phyloP scores from a whole-genome alignment of 2,113 vertebrate genomes.

The Hylia prasina region DNA sequence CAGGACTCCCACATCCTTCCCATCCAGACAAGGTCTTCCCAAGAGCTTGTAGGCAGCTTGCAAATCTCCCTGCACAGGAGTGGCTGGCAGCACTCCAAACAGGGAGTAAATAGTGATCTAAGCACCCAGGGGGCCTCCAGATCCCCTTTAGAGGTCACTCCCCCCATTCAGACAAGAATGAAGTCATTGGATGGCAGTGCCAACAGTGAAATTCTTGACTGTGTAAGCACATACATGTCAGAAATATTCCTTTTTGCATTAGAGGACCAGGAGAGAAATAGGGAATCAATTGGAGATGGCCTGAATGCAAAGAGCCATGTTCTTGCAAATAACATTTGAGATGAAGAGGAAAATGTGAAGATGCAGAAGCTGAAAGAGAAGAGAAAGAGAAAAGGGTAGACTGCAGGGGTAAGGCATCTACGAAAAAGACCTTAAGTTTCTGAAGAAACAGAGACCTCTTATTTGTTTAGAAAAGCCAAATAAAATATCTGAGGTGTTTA shows the following conservation, averaged over 20 bases:
- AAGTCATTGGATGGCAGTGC: not conserved
- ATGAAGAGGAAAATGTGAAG: not conserved
- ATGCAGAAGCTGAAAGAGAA: not conserved
- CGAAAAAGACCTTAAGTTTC: accelerated
- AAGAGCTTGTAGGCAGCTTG: not conserved
- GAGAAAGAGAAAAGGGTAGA: not conserved
- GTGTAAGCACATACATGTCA: not conserved
- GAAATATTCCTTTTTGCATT: not conserved
- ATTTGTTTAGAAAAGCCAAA: not conserved
- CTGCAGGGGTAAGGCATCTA: not conserved
- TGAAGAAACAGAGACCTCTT: not conserved
- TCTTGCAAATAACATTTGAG: not conserved
- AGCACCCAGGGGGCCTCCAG: not conserved
- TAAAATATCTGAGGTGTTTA: not conserved
- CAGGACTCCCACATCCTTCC: not conserved
- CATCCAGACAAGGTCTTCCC: not conserved
- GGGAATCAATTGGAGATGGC: not conserved
- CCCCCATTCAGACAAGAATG: not conserved
- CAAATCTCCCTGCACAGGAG: not conserved
- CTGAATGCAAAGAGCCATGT: not conserved
- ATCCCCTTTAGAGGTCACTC: not conserved
- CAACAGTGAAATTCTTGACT: not conserved
- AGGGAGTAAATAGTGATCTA: not conserved
- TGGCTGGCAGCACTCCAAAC: not conserved
- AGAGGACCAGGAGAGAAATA: not conserved